A percentile compares a stretch with the other conserved stretches of the same genome.
phyloP scores from a whole-genome alignment of 2,797 vertebrate genomes.

The Chiroxiphia lanceolata region DNA sequence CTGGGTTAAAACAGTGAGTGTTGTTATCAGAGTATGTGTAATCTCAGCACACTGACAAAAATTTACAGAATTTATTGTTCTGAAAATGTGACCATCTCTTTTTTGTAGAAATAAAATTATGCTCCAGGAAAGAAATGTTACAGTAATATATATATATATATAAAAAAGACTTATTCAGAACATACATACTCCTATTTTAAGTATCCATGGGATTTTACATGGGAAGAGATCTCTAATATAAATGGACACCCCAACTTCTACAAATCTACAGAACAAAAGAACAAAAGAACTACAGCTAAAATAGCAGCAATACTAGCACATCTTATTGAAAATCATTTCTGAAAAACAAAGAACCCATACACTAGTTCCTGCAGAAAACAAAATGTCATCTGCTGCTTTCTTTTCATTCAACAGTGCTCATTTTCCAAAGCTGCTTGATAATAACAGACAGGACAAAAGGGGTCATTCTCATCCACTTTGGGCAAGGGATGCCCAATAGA shows the following conservation, averaged over 20 bases:
- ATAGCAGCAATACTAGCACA: constrained; percentile 20
- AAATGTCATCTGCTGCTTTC: constrained; percentile 39
- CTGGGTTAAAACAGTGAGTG: neutral
- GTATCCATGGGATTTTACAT: neutral
- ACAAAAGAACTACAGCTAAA: constrained; percentile 18
- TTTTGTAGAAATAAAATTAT: neutral
- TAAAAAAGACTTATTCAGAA: neutral
- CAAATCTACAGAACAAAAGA: neutral
- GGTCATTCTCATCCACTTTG: constrained; percentile 1
- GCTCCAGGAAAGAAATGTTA: neutral
- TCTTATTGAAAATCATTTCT: constrained; percentile 4
- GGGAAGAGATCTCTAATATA: neutral
- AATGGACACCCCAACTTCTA: neutral
- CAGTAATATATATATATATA: neutral
- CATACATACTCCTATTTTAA: neutral
- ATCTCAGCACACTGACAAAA: neutral
- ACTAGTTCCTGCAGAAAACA: constrained; percentile 32
- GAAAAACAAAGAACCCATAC: constrained; percentile 51
- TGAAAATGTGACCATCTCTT: neutral
- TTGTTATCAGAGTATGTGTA: neutral
- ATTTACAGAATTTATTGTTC: neutral
- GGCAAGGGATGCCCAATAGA: neutral
- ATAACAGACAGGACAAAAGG: constrained; percentile 47
- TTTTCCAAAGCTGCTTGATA: neutral
- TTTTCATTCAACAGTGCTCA: neutral